These are phyloP conservation scores for Mustelus asterias DNA, from an alignment of 2,113 vertebrate genomes.

Conservation along the genomic window DNA sequence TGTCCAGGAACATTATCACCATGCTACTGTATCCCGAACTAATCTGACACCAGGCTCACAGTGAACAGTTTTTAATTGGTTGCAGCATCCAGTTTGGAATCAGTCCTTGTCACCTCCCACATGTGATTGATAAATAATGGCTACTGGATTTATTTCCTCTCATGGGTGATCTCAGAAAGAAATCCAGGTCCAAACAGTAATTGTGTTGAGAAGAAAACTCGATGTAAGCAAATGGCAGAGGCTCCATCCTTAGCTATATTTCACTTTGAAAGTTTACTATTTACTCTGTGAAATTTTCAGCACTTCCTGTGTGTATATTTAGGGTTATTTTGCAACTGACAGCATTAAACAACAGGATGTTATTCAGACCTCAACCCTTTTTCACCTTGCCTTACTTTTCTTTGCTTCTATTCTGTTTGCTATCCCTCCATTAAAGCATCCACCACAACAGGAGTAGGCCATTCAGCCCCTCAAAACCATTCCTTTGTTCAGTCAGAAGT, in stretches of 20 bases:
- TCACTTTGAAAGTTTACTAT: slow-evolving; percentile 12
- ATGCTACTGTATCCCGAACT: neutral
- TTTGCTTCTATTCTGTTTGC: neutral
- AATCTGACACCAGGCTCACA: neutral
- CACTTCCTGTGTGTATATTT: slow-evolving; percentile 28
- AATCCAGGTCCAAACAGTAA: neutral
- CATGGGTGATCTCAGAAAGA: neutral
- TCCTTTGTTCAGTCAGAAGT: no score
- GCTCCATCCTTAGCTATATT: neutral
- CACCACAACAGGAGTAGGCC: neutral
- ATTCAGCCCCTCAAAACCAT: neutral
- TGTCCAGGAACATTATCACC: neutral
- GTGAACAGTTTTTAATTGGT: neutral
- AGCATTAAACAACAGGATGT: slow-evolving; percentile 25
- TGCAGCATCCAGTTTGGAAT: neutral
- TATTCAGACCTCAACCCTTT: neutral
- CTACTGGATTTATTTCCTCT: neutral
- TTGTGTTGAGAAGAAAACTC: neutral
- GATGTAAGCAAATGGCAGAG: neutral
- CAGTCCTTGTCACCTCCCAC: neutral
- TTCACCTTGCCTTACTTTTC: neutral
- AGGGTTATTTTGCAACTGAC: neutral
- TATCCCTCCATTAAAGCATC: neutral
- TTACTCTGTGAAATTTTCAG: neutral
- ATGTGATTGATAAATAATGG: neutral